Evolutionary conservation across 1,140 invertebrate genomes (phyloP).

Genomic region (Penaeus indicus): DNA sequence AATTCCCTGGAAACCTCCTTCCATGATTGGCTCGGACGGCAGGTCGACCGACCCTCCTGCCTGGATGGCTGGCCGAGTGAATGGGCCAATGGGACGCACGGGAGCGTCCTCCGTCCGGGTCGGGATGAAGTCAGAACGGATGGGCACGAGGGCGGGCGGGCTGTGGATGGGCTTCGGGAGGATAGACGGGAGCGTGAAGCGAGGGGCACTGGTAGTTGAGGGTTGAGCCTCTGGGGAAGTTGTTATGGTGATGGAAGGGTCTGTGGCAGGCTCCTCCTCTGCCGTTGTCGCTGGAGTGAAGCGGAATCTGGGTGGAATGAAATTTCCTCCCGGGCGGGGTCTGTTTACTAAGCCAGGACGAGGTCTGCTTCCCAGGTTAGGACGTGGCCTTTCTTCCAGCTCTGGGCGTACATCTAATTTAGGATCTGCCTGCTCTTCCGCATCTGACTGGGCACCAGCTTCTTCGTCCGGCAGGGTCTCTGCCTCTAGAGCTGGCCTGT

Average conservation of each 20-base stretch:
- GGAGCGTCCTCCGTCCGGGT: background rate
- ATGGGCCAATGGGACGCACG: slow-evolving; percentile 7
- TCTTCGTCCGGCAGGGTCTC: no score
- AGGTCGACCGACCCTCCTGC: slow-evolving; percentile 7
- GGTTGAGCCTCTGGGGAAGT: background rate
- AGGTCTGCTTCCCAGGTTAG: slow-evolving; percentile 7
- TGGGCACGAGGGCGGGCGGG: no score
- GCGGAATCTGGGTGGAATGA: slow-evolving; percentile 44
- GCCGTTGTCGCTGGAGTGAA: slow-evolving; percentile 20
- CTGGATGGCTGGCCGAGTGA: background rate
- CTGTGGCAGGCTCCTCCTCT: slow-evolving; percentile 9
- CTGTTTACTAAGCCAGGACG: slow-evolving; percentile 26
- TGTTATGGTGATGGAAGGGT: background rate
- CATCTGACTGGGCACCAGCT: no score
- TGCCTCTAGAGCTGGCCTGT: no score
- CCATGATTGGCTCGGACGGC: slow-evolving; percentile 45
- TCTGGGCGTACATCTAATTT: background rate
- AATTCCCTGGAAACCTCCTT: slow-evolving; percentile 39
- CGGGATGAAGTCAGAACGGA: background rate
- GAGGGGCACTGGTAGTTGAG: background rate
- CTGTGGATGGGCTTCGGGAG: no score
- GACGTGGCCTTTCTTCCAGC: slow-evolving; percentile 2
- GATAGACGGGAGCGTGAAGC: no score
- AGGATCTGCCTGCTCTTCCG: no score
- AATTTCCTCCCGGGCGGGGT: slow-evolving; percentile 43